These are phyloP conservation scores for Notodonta ziczac DNA, from an alignment of 2,888 invertebrate genomes.

Conservation along the genomic window DNA sequence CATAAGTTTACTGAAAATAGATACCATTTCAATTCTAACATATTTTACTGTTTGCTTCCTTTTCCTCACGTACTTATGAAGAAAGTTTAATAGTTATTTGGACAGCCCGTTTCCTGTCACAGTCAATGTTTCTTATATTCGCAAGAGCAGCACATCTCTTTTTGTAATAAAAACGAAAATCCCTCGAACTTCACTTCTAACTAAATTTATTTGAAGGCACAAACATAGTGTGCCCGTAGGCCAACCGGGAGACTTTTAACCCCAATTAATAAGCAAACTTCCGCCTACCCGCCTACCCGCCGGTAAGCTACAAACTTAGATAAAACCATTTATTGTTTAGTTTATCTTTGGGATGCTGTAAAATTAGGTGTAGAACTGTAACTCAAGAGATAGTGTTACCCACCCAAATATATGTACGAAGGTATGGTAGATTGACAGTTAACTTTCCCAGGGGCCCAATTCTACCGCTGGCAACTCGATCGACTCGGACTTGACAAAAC, in stretches of 20 bases:
- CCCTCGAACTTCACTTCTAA: not conserved
- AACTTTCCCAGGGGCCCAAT: too few relatives aligned
- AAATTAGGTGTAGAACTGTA: constrained; percentile 9
- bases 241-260: constrained; percentile 38
- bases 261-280: constrained; percentile 50
- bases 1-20: not conserved
- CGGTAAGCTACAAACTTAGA: constrained; percentile 32
- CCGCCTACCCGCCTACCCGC: constrained; percentile 11
- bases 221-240: constrained; percentile 23
- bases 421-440: not conserved
- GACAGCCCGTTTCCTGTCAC: too few relatives aligned
- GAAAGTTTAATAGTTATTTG: too few relatives aligned
- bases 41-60: too few relatives aligned
- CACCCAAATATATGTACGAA: not conserved
- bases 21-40: too few relatives aligned
- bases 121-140: too few relatives aligned
- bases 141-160: too few relatives aligned
- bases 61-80: too few relatives aligned
- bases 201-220: not conserved
- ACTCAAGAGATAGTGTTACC: not conserved
- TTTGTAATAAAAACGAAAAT: too few relatives aligned
- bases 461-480: too few relatives aligned
- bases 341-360: constrained; percentile 45
- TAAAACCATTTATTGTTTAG: constrained; percentile 43
- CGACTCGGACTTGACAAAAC: too few relatives aligned